These are phyloP conservation scores for Campoplex nolae DNA, from an alignment of 2,888 invertebrate species.

Conservation along the genomic window DNA sequence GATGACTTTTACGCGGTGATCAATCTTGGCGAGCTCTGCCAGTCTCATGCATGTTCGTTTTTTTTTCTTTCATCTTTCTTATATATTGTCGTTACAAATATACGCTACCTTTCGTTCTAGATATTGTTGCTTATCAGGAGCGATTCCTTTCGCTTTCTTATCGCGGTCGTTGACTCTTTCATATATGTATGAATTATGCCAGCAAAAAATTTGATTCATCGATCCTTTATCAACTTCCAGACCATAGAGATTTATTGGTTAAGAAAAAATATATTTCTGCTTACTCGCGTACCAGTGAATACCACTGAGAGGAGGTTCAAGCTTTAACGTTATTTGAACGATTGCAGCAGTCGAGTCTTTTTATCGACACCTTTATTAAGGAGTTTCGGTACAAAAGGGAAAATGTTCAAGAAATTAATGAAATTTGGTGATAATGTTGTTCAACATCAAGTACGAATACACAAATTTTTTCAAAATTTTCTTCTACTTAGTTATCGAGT, in stretches of 20 bases:
- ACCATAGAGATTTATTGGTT: neutral
- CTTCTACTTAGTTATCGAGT: too few relatives aligned
- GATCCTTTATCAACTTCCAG: neutral
- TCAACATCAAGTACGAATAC: too few relatives aligned
- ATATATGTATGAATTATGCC: neutral
- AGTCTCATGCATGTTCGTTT: neutral
- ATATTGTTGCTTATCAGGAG: conserved; percentile 28
- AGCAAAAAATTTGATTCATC: neutral
- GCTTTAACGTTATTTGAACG: neutral
- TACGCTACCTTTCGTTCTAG: conserved; percentile 23
- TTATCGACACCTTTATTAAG: too few relatives aligned
- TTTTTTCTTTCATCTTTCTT: neutral
- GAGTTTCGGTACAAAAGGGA: too few relatives aligned
- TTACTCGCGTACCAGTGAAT: neutral
- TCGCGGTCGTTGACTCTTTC: conserved; percentile 17
- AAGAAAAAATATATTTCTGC: neutral
- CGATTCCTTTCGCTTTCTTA: conserved; percentile 7
- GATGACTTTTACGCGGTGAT: conserved; percentile 10
- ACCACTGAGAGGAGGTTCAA: neutral
- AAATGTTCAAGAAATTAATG: too few relatives aligned
- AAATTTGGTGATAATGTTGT: too few relatives aligned
- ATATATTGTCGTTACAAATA: too few relatives aligned
- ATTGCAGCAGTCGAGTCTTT: too few relatives aligned
- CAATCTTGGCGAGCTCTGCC: conserved; percentile 5
- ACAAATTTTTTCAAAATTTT: too few relatives aligned